Conservation (phyloP, 2,113 vertebrate genomes). For the Oreotrochilus melanogaster region DNA sequence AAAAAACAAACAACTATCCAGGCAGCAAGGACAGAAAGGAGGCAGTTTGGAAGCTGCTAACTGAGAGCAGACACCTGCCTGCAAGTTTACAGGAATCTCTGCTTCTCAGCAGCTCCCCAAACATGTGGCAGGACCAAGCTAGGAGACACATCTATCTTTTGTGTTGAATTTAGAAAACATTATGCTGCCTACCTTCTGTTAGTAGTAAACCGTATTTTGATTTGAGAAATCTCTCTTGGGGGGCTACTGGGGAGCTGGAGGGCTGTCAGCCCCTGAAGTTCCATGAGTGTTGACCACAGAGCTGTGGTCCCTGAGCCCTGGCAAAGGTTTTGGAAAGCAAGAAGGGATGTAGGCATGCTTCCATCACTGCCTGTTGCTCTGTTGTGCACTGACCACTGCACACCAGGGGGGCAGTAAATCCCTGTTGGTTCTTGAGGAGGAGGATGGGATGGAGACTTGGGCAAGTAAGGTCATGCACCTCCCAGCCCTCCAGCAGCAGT, state of each 20-base stretch:
- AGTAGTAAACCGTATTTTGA: neutral
- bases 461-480: neutral
- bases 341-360: neutral
- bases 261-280: rapidly evolving
- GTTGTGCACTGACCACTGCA: neutral
- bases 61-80: slow-evolving; percentile 1
- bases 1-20: neutral
- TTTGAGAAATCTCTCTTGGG: neutral
- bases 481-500: neutral
- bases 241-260: rapidly evolving
- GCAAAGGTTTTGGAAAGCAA: neutral
- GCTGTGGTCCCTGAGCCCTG: rapidly evolving
- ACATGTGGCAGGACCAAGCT: neutral
- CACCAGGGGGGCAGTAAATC: neutral
- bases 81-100: neutral
- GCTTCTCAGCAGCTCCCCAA: neutral
- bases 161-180: neutral
- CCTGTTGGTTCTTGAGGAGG: neutral
- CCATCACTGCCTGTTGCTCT: rapidly evolving
- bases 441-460: neutral
- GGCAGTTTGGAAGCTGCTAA: neutral
- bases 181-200: neutral
- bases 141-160: neutral
- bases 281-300: rapidly evolving
- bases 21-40: slow-evolving; percentile 24